Percentiles rank a stretch among this genome's conserved stretches.
phyloP scores from a whole-genome alignment of 2,888 invertebrate genomes.

The Shargacucullia verbasci region DNA sequence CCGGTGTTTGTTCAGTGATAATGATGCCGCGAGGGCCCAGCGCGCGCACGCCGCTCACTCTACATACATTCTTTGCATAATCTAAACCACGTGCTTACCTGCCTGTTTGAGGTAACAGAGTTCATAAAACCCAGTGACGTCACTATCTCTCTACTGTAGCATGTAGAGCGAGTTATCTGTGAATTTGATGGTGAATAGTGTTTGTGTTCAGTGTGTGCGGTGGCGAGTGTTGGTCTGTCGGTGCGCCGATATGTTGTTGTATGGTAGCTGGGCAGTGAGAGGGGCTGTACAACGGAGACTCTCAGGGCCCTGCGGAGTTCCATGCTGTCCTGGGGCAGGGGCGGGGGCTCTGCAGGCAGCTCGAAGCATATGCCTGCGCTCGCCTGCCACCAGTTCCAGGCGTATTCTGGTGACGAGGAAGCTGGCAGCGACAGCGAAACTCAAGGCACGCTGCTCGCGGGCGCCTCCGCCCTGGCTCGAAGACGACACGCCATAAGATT shows the following conservation, averaged over 20 bases:
- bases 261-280: conserved; percentile 77
- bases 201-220: conserved; percentile 67
- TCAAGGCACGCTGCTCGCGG: conserved; percentile 78
- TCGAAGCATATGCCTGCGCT: conserved; percentile 67
- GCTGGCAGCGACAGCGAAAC: conserved; percentile 68
- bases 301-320: conserved; percentile 85
- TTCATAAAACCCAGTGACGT: conserved; percentile 54
- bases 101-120: conserved; percentile 37
- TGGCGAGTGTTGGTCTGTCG: conserved; percentile 68
- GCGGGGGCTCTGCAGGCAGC: conserved; percentile 70
- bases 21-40: conserved; percentile 67
- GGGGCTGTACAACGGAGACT: conserved; percentile 87
- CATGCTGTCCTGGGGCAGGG: conserved; percentile 84
- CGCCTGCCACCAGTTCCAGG: conserved; percentile 54
- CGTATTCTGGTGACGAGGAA: conserved; percentile 67
- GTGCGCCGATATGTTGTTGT: conserved; percentile 86
- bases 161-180: conserved; percentile 58
- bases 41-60: conserved; percentile 65
- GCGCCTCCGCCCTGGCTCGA: conserved; percentile 82
- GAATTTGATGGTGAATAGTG: conserved; percentile 69
- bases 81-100: conserved; percentile 67
- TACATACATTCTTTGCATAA: conserved; percentile 62
- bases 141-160: conserved; percentile 44
- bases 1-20: conserved; percentile 82
- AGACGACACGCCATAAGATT: conserved; percentile 85